Evolutionary conservation across 2,888 invertebrate species (phyloP).

Genomic region (Catocala nupta): DNA sequence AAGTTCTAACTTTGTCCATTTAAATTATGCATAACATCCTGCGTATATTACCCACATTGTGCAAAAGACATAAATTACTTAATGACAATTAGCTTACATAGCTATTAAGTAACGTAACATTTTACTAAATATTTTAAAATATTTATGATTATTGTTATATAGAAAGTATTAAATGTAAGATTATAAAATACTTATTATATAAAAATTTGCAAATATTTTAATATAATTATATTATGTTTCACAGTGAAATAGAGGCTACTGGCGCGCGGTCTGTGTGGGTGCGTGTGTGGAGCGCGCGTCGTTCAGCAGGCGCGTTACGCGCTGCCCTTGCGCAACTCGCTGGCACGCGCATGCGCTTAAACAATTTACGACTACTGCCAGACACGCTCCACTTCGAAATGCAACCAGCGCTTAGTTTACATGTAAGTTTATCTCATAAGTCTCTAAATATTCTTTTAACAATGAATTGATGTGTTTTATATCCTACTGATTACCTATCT

Average conservation of each 20-base stretch:
- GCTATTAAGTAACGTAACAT: too few relatives aligned
- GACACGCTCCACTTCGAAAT: conserved; percentile 91
- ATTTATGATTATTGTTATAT: too few relatives aligned
- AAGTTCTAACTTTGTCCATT: too few relatives aligned
- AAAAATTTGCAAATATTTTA: not conserved
- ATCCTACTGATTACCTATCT: too few relatives aligned
- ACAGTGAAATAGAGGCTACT: conserved; percentile 64
- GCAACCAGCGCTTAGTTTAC: conserved; percentile 90
- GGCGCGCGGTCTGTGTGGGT: conserved; percentile 71
- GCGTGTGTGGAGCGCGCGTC: conserved; percentile 75
- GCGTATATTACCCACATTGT: too few relatives aligned
- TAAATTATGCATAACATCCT: too few relatives aligned
- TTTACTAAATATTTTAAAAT: too few relatives aligned
- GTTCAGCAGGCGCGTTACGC: conserved; percentile 72
- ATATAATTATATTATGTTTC: not conserved
- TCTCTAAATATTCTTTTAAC: too few relatives aligned
- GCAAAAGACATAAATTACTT: too few relatives aligned
- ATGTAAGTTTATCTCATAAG: conserved; percentile 81
- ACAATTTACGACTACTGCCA: conserved; percentile 75
- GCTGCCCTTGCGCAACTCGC: conserved; percentile 73
- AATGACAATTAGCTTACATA: too few relatives aligned
- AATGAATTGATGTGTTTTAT: too few relatives aligned
- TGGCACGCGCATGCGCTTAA: conserved; percentile 64
- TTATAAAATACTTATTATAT: not conserved
- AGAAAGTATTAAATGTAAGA: not conserved